Evolutionary conservation across 1,140 invertebrate genomes (phyloP), one percentile per base, ranked within the genome.

Genomic region (Aphelenchoides besseyi): DNA sequence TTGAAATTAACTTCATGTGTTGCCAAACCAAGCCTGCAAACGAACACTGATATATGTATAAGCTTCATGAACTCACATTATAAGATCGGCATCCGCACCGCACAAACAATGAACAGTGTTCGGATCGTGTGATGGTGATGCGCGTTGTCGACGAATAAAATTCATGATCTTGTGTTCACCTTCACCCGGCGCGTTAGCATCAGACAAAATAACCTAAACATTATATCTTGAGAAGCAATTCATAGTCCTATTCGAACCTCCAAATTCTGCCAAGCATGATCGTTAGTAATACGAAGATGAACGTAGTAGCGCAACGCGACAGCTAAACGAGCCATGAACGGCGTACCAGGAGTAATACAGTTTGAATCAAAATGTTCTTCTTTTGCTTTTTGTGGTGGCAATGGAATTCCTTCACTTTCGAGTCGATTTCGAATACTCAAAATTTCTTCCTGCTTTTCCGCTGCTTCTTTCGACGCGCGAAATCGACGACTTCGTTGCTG

Each of bases 161-260:
- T 98, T 95, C 95, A 98, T 98, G 77, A 98, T 98, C 87, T 98
- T 98, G 83, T 98, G 95, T 86, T 98, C 95, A 26, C 95, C 95
- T 88, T 98, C 95, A 23, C 95, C 95, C 12, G 95, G 95, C 5
- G 95, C 94, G 89, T 96, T 98, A 0, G 97, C 95, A 88, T 98
- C 96, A 9, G 95, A 98, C 16, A 98, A 87, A 78, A 98, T 95
- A 0, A 98, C 87, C 80, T 79, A 63, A 57, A 74, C 16, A 48
- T 23, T 72, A 3, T 61, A 16, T 23, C 12, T 3, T 16, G 16
- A 16, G 5, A 33, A 23, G 35, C 3, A 71, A 0, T 77, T n/a
- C 29, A 68, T 52, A 35, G 70, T 2, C 35, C 35, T 36, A 59
- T 12, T 5, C n/a, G 26, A 35, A 86, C 92, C 86, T 95, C 94